Percentiles rank a stretch among this genome's conserved stretches.
These are phyloP conservation scores for Hystrix brachyura DNA, from an alignment of 2,113 vertebrate species.

Conservation along the genomic window DNA sequence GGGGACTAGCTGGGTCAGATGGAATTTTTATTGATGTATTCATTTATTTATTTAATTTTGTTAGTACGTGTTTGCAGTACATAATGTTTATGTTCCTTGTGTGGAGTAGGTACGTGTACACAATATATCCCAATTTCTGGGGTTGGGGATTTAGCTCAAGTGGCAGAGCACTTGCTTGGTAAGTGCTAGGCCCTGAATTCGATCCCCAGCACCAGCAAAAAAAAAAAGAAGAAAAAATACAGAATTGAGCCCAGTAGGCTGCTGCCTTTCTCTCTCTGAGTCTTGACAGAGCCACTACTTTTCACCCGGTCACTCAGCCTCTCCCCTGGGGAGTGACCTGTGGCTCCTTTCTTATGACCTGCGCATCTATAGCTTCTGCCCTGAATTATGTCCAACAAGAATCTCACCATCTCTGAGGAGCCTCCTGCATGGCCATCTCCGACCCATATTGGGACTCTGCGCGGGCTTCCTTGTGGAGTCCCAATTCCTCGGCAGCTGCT, in stretches of 20 bases:
- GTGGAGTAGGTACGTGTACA: too few species aligned
- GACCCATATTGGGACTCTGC: background rate
- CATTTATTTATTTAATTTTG: too few species aligned
- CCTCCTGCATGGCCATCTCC: background rate
- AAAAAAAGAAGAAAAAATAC: background rate
- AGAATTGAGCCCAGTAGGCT: background rate
- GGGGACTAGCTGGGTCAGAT: too few species aligned
- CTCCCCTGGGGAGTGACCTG: background rate
- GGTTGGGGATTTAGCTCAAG: too few species aligned
- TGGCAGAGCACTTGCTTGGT: too few species aligned
- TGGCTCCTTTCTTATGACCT: background rate
- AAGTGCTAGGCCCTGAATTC: too few species aligned
- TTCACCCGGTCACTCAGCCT: background rate
- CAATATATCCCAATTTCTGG: too few species aligned
- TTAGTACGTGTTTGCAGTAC: too few species aligned
- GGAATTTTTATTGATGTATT: too few species aligned
- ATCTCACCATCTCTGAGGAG: background rate
- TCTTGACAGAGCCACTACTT: background rate
- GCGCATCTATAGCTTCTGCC: background rate
- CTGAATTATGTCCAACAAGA: background rate
- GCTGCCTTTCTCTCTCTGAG: background rate
- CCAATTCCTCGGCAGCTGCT: background rate
- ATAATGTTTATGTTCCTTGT: too few species aligned
- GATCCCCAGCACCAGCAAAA: too few species aligned
- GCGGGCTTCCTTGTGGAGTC: background rate